phyloP scores from a whole-genome alignment of 2,888 invertebrate genomes.

The Eupithecia centaureata region DNA sequence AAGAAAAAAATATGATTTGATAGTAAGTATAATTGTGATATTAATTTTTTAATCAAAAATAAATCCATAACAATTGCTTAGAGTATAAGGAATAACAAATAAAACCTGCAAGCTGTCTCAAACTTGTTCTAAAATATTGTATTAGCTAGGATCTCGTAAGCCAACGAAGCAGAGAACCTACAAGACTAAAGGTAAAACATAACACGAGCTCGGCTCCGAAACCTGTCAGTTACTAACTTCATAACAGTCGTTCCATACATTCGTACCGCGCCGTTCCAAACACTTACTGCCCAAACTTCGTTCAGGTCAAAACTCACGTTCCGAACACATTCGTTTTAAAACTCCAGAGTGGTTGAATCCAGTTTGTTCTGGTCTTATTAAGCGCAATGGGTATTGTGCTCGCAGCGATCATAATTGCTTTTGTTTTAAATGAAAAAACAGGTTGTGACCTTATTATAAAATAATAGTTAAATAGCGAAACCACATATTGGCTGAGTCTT shows the following conservation, averaged over 20 bases:
- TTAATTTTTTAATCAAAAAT: no score
- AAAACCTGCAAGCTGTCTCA: neutral
- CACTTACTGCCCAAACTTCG: slow-evolving; percentile 13
- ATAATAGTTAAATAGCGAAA: no score
- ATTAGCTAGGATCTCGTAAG: neutral
- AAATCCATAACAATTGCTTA: neutral
- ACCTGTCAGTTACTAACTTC: slow-evolving; percentile 2
- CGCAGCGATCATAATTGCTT: neutral
- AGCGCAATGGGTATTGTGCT: neutral
- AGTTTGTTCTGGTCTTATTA: slow-evolving; percentile 7
- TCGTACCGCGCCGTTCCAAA: slow-evolving; percentile 9
- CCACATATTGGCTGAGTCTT: no score
- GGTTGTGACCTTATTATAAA: no score
- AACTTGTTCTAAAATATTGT: neutral
- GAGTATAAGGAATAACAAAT: neutral
- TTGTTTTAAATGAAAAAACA: neutral
- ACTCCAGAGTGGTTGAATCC: slow-evolving; percentile 1
- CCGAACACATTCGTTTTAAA: slow-evolving; percentile 7
- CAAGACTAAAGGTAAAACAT: neutral
- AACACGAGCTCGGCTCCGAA: neutral
- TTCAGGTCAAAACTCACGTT: slow-evolving; percentile 11
- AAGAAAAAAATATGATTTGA: no score
- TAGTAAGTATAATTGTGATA: no score
- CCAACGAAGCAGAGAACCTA: neutral
- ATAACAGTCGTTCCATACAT: slow-evolving; percentile 12